Base-by-base conservation (phyloP, 2,888 invertebrate species). In the Archips xylosteana region DNA sequence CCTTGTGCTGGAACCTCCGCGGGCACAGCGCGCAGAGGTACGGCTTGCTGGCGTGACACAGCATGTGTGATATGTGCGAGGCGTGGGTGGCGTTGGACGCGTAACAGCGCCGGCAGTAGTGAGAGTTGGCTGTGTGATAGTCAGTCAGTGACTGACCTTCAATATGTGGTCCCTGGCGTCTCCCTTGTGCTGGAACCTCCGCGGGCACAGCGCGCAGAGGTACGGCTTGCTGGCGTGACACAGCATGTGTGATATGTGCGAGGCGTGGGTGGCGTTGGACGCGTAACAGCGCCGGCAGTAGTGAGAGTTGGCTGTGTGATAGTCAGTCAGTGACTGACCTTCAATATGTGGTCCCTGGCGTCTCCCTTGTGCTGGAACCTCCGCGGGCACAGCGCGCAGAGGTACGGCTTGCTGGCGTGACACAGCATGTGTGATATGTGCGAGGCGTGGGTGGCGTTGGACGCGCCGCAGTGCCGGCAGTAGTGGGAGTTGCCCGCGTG, bases 121-220 rank as follows among this genome's bases (percentile, higher is more conserved):
- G n/a, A n/a, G n/a, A n/a, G n/a, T n/a, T n/a, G n/a, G n/a, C n/a
- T n/a, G n/a, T n/a, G n/a, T n/a, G n/a, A n/a, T n/a, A n/a, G n/a
- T n/a, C n/a, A n/a, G n/a, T n/a, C n/a, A n/a, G n/a, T n/a, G n/a
- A n/a, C 13, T 5, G 13, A 75, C 75, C 74, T 68, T 73, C 34
- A 75, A 60, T 62, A 75, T 75, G 45, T 75, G 75, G 60, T 75
- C 75, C 66, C 61, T 60, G 51, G 70, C 70, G 32, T 74, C 64
- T 4, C 60, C 23, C 45, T 73, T 57, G 36, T 59, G 39, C 65
- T 68, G 51, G 73, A 62, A 75, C 32, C 64, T 39, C 57, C 45
- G 32, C 49, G 57, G 9, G 49, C 76, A 76, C n/a, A 71, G 59
- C 65, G 68, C 32, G 69, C 76, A 76, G 5, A 47, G 32, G 69